These are phyloP conservation scores for Catostomus latipinnis DNA, from an alignment of 2,797 vertebrate genomes.

Conservation along the genomic window DNA sequence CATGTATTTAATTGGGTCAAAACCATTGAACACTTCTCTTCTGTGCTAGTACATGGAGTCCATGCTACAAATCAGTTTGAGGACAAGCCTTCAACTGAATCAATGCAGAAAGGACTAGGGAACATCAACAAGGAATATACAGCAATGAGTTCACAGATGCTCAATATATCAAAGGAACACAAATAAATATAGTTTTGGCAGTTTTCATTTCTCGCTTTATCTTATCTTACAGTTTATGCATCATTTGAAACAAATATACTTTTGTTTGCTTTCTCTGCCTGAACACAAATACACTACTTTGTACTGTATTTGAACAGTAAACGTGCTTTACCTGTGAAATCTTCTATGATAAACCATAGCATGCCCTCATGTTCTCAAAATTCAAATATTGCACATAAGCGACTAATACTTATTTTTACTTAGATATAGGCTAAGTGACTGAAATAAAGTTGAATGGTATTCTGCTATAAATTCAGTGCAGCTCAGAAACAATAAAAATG, in stretches of 20 bases:
- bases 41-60: neutral
- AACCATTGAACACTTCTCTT: neutral
- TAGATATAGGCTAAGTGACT: too few species aligned
- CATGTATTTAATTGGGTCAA: neutral
- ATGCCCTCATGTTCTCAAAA: too few species aligned
- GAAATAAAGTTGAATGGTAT: too few species aligned
- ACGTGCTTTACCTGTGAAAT: too few species aligned
- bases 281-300: neutral
- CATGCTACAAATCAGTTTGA: neutral
- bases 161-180: conserved; percentile 3
- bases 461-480: too few species aligned
- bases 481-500: too few species aligned
- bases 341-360: too few species aligned
- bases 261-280: neutral
- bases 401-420: too few species aligned
- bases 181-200: neutral
- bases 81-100: neutral
- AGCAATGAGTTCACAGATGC: neutral
- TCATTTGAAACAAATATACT: neutral
- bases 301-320: neutral
- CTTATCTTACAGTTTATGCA: neutral
- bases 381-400: neutral
- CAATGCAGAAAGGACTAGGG: conserved; percentile 4
- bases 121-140: conserved; percentile 9
- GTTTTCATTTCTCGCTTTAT: neutral